Conservation (phyloP, 2,797 vertebrate species). For the Crotalus adamanteus region DNA sequence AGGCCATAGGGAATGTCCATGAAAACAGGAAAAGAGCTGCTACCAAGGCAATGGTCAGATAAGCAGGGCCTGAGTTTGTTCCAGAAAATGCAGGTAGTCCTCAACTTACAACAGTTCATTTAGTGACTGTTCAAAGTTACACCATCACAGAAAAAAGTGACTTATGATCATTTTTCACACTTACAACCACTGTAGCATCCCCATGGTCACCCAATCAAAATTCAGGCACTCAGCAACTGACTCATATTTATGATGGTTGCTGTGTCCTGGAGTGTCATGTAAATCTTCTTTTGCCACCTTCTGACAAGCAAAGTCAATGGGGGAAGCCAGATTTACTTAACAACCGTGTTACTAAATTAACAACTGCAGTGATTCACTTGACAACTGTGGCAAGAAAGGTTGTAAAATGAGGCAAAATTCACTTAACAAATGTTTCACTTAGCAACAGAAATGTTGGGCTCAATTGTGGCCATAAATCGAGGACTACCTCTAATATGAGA, state of each 20-base stretch:
- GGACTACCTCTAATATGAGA: background rate
- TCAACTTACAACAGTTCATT: background rate
- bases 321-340: background rate
- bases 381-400: background rate
- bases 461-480: background rate
- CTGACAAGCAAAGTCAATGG: background rate
- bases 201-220: background rate
- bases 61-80: background rate
- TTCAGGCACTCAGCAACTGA: background rate
- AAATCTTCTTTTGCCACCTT: background rate
- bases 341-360: background rate
- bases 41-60: background rate
- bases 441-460: background rate
- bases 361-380: background rate
- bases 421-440: background rate
- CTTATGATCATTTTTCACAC: background rate
- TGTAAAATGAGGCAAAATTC: background rate
- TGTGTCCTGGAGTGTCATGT: background rate
- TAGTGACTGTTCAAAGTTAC: background rate
- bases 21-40: background rate
- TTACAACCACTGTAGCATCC: background rate
- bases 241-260: background rate
- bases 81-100: background rate
- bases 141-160: background rate
- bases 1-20: background rate